These are phyloP conservation scores for Amblyopsis rosae DNA, from an alignment of 2,113 vertebrate genomes.

Conservation along the genomic window DNA sequence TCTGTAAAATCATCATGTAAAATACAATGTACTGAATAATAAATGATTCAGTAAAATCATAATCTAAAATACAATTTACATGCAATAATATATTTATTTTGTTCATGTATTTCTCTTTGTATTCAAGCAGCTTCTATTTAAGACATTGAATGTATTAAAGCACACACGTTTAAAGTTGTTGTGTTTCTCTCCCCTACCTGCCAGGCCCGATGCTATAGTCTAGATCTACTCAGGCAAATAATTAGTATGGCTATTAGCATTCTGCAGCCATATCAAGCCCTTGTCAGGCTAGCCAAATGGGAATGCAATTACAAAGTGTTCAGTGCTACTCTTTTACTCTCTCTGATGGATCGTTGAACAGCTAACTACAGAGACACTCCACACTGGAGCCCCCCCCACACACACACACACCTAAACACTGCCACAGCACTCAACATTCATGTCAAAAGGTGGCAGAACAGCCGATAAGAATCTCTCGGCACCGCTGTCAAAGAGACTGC, in stretches of 20 bases:
- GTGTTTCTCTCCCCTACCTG: slow-evolving; percentile 3
- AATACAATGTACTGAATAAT: too few species aligned
- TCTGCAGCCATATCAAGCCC: slow-evolving; percentile 40
- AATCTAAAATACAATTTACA: too few species aligned
- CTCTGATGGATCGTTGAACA: slow-evolving; percentile 27
- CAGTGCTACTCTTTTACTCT: slow-evolving; percentile 12
- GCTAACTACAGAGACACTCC: slow-evolving; percentile 31
- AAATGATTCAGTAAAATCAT: too few species aligned
- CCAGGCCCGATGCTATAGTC: slow-evolving; percentile 22
- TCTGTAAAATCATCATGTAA: too few species aligned
- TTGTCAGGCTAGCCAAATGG: slow-evolving; percentile 42
- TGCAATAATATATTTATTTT: too few species aligned
- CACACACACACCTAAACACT: slow-evolving; percentile 14
- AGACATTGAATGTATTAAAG: neutral
- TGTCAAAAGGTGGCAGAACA: slow-evolving; percentile 32
- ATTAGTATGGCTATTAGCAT: slow-evolving; percentile 50
- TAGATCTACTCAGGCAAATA: slow-evolving; percentile 32
- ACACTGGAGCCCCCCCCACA: slow-evolving; percentile 12
- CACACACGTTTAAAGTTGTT: neutral
- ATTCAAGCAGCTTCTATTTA: neutral
- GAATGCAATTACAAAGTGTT: slow-evolving; percentile 36
- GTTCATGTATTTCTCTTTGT: neutral
- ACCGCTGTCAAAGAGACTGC: slow-evolving; percentile 5
- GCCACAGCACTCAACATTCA: neutral
- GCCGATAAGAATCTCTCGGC: slow-evolving; percentile 33